These are phyloP conservation scores for Metopolophium dirhodum DNA, from an alignment of 1,140 invertebrate species.

Conservation along the genomic window DNA sequence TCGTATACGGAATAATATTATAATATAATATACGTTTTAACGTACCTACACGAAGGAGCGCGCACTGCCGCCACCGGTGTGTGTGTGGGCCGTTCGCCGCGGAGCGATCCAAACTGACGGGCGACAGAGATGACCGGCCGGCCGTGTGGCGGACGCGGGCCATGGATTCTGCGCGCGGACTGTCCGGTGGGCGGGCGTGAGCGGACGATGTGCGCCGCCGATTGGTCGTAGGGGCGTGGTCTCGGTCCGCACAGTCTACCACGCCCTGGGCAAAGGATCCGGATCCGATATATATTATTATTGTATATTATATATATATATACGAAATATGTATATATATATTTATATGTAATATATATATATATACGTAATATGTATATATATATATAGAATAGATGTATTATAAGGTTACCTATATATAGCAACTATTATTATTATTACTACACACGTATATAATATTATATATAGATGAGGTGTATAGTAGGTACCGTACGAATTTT, in stretches of 20 bases:
- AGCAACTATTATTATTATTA: background rate
- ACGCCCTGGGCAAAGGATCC: conserved; percentile 10
- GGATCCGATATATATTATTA: background rate
- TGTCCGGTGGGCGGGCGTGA: background rate
- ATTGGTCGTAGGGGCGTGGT: conserved; percentile 21
- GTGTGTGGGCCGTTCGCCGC: conserved; percentile 32
- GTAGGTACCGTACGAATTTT: background rate
- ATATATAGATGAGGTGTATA: background rate
- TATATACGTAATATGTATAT: no score
- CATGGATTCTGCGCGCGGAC: conserved; percentile 6
- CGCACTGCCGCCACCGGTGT: conserved; percentile 10
- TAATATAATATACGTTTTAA: background rate
- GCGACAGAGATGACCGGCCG: background rate
- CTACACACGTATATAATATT: background rate
- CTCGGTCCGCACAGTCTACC: background rate
- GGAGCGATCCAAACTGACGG: conserved; percentile 49
- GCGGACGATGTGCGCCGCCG: background rate
- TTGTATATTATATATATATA: background rate
- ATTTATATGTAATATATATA: no score
- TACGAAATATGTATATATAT: no score
- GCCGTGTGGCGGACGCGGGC: background rate
- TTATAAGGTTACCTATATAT: background rate
- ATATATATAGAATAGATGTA: no score
- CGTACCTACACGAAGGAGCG: background rate
- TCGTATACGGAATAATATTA: no score